Evolutionary conservation across 2,888 invertebrate species (phyloP).

Genomic region (Nomada ruficornis): DNA sequence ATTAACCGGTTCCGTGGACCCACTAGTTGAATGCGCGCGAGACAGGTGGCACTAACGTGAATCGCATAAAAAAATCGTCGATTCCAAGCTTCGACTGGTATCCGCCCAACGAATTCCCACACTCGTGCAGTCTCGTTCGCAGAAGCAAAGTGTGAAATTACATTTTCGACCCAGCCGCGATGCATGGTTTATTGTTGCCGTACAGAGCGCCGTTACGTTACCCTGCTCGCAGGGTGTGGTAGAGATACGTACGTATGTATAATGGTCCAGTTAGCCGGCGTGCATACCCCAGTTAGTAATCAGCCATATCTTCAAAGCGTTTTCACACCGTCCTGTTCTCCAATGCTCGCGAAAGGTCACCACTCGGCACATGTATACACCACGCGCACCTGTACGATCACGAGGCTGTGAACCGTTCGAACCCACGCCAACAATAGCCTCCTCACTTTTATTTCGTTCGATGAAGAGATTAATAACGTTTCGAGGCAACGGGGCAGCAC

Average conservation of each 20-base stretch:
- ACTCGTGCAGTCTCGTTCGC: slow-evolving; percentile 4
- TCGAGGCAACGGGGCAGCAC: slow-evolving; percentile 32
- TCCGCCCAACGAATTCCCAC: slow-evolving; percentile 44
- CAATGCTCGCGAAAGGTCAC: slow-evolving; percentile 49
- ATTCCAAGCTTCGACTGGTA: slow-evolving; percentile 11
- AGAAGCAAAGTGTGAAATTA: slow-evolving; percentile 34
- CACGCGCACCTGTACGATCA: slow-evolving; percentile 39
- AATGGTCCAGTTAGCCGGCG: slow-evolving; percentile 43
- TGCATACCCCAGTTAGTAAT: slow-evolving; percentile 51
- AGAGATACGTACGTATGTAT: slow-evolving; percentile 1
- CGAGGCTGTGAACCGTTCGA: not conserved
- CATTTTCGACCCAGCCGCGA: slow-evolving; percentile 23
- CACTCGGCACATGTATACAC: slow-evolving; percentile 13
- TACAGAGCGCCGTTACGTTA: not conserved
- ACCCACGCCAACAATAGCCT: slow-evolving; percentile 53
- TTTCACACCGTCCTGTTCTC: slow-evolving; percentile 44
- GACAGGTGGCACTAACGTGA: no score
- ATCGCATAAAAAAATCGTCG: not conserved
- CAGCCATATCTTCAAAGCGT: slow-evolving; percentile 36
- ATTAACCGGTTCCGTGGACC: no score
- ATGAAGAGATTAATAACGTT: slow-evolving; percentile 71
- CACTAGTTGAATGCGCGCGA: no score
- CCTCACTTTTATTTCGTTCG: slow-evolving; percentile 56
- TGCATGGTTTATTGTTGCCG: slow-evolving; percentile 31
- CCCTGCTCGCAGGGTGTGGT: slow-evolving; percentile 40